Evolutionary conservation across 1,140 invertebrate genomes (phyloP).

Genomic region (Papilio helenus): DNA sequence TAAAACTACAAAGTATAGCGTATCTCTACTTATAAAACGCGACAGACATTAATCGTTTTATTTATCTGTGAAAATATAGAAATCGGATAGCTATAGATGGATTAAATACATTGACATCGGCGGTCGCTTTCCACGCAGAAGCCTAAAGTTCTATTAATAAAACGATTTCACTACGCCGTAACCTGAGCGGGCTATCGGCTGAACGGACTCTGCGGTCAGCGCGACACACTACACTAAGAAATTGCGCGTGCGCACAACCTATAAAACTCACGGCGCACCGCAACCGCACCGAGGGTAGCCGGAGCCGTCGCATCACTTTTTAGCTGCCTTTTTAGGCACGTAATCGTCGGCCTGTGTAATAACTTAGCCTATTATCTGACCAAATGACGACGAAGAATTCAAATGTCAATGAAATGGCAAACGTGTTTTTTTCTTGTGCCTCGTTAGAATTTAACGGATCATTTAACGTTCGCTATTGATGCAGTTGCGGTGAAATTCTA

Average conservation of each 20-base stretch:
- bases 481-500: neutral
- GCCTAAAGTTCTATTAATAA: conserved; percentile 53
- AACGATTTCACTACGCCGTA: conserved; percentile 56
- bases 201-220: conserved; percentile 57
- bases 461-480: conserved; percentile 25
- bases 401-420: conserved; percentile 27
- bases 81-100: neutral
- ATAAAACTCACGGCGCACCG: conserved; percentile 45
- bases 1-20: neutral
- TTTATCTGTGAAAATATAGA: neutral
- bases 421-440: neutral
- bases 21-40: neutral
- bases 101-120: conserved; percentile 28
- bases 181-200: conserved; percentile 51
- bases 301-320: conserved; percentile 39
- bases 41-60: neutral
- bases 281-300: conserved; percentile 37
- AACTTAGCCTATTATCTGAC: conserved; percentile 5
- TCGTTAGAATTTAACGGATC: conserved; percentile 31
- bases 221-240: conserved; percentile 58
- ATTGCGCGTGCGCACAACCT: conserved; percentile 53
- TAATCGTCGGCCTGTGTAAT: conserved; percentile 32
- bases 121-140: conserved; percentile 46
- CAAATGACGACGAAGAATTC: conserved; percentile 24
- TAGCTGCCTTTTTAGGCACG: conserved; percentile 40